phyloP scores from a whole-genome alignment of 1,140 invertebrate species.

The Ridgeia piscesae region DNA sequence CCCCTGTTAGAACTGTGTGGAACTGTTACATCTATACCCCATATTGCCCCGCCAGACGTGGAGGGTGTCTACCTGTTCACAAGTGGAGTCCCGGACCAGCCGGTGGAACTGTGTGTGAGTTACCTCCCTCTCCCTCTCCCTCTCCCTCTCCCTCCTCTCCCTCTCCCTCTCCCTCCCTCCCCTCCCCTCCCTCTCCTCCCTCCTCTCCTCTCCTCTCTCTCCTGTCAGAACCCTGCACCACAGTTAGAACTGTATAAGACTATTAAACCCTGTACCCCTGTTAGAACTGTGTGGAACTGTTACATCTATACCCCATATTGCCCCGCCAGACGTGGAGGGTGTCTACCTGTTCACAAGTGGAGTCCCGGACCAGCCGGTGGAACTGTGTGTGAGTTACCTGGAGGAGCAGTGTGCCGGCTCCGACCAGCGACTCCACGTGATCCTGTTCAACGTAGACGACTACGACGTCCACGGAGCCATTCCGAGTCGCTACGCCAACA shows the following conservation, averaged over 20 bases:
- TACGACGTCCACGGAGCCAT: constrained; percentile 55
- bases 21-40: not conserved
- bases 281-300: not conserved
- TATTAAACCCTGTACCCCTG: no score
- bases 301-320: constrained; percentile 15
- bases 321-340: constrained; percentile 46
- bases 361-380: constrained; percentile 54
- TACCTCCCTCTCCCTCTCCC: no score
- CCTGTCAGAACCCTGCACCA: no score
- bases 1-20: not conserved
- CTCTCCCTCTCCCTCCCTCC: no score
- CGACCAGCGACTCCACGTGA: constrained; percentile 48
- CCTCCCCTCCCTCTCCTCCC: no score
- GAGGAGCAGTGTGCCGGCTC: constrained; percentile 49
- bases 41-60: constrained; percentile 36
- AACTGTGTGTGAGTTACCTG: constrained; percentile 48
- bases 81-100: constrained; percentile 57
- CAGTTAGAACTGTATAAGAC: not conserved
- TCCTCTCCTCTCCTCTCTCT: no score
- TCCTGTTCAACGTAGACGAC: constrained; percentile 58
- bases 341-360: constrained; percentile 59
- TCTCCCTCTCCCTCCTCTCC: no score
- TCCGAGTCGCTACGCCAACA: constrained; percentile 57
- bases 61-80: constrained; percentile 59
- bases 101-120: constrained; percentile 43